phyloP scores from a whole-genome alignment of 2,113 vertebrate species.

The Aythya baeri region DNA sequence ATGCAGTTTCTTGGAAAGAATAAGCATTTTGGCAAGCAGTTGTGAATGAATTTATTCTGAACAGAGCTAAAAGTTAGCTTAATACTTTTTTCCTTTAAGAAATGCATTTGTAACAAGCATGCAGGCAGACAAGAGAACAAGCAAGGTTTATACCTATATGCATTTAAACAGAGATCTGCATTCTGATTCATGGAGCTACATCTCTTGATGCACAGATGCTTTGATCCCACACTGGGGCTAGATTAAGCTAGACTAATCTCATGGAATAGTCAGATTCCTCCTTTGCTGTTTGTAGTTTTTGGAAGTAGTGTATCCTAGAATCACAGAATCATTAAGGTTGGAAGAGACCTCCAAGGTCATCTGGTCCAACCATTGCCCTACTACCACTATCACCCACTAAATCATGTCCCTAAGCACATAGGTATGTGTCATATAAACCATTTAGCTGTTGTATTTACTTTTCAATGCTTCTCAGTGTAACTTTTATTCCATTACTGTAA shows the following conservation, averaged over 20 bases:
- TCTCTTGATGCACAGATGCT: rapidly evolving
- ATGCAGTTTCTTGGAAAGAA: not conserved
- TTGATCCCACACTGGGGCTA: not conserved
- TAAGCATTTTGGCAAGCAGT: not conserved
- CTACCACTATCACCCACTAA: too few relatives aligned
- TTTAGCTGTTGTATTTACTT: not conserved
- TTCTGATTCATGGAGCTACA: not conserved
- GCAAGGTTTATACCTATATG: not conserved
- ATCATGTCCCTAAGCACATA: too few relatives aligned
- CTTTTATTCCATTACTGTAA: not conserved
- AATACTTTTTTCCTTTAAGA: not conserved
- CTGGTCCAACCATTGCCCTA: too few relatives aligned
- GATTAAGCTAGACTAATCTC: not conserved
- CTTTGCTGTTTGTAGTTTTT: not conserved
- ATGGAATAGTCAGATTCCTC: not conserved
- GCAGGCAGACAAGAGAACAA: not conserved
- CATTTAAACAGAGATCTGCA: not conserved
- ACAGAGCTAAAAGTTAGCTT: not conserved
- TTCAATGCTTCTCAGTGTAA: not conserved
- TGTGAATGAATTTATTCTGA: not conserved
- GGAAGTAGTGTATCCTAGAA: not conserved
- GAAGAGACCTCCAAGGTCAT: too few relatives aligned
- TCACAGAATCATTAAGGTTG: too few relatives aligned
- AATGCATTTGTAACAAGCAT: not conserved
- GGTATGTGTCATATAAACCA: not conserved